Conservation (phyloP, 1,140 invertebrate species). For the Zaprionus inermis region DNA sequence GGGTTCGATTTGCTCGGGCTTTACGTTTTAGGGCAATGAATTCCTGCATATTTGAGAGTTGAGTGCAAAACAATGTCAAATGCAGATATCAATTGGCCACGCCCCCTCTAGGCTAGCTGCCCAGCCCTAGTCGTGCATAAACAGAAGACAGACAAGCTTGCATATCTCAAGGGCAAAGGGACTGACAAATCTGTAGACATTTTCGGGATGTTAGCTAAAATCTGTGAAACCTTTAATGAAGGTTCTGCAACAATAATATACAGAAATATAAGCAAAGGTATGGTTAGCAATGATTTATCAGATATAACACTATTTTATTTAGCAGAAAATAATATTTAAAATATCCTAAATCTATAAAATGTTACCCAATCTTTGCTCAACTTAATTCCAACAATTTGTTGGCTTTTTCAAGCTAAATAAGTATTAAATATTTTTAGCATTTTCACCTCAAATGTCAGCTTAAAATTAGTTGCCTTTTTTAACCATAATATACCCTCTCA, state of each 20-base stretch:
- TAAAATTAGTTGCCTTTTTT: not conserved
- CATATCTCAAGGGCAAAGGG: not conserved
- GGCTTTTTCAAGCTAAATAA: not conserved
- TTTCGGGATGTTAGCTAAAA: too few relatives aligned
- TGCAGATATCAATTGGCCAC: slow-evolving; percentile 37
- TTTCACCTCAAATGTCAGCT: not conserved
- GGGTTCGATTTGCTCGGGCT: slow-evolving; percentile 33
- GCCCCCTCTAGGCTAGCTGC: not conserved
- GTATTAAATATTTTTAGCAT: not conserved
- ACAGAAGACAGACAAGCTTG: slow-evolving; percentile 11
- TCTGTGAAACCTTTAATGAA: too few relatives aligned
- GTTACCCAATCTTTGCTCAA: not conserved
- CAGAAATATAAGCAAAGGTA: too few relatives aligned
- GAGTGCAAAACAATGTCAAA: slow-evolving; percentile 50
- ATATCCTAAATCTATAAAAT: not conserved
- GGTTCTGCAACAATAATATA: too few relatives aligned
- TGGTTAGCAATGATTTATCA: too few relatives aligned
- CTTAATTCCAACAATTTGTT: not conserved
- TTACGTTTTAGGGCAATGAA: slow-evolving; percentile 48
- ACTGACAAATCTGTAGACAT: not conserved
- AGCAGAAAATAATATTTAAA: too few relatives aligned
- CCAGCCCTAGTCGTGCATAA: not conserved
- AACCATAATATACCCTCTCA: not conserved
- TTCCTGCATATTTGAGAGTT: slow-evolving; percentile 42
- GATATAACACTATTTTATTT: too few relatives aligned